phyloP scores from a whole-genome alignment of 2,797 vertebrate genomes.

The Gallirallus australis region DNA sequence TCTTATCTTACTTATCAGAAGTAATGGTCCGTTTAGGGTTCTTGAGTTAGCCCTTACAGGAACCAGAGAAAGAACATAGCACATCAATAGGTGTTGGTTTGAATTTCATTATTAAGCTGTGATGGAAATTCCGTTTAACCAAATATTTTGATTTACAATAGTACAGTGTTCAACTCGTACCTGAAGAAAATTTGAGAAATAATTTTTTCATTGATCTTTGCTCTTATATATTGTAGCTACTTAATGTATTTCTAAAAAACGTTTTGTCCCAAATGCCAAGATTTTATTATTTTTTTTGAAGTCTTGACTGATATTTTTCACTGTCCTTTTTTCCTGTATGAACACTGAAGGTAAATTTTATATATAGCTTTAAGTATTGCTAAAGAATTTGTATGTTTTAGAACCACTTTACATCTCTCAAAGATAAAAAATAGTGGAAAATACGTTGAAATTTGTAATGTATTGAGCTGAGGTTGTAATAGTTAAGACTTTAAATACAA shows the following conservation, averaged over 20 bases:
- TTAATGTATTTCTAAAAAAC: neutral
- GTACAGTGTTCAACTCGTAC: constrained; percentile 42
- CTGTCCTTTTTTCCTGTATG: neutral
- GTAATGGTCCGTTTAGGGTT: constrained; percentile 69
- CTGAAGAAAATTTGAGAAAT: constrained; percentile 50
- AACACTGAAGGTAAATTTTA: neutral
- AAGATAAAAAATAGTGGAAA: neutral
- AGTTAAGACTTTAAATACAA: neutral
- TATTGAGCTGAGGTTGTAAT: neutral
- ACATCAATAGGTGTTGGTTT: constrained; percentile 70
- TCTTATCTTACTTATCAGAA: constrained; percentile 78
- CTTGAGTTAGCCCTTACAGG: constrained; percentile 75
- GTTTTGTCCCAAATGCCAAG: neutral
- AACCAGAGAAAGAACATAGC: constrained; percentile 64
- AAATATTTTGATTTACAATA: constrained; percentile 59
- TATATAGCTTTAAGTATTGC: neutral
- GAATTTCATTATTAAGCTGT: constrained; percentile 70
- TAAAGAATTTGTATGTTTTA: neutral
- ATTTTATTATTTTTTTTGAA: neutral
- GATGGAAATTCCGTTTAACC: constrained; percentile 70
- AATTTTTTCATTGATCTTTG: constrained; percentile 21
- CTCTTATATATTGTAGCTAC: constrained; percentile 16
- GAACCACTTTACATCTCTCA: neutral
- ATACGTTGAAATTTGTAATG: neutral
- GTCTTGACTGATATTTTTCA: neutral